These are phyloP conservation scores for Cladopsammia gracilis DNA, from an alignment of 64 coral and sea anemone species.

Conservation along the genomic window DNA sequence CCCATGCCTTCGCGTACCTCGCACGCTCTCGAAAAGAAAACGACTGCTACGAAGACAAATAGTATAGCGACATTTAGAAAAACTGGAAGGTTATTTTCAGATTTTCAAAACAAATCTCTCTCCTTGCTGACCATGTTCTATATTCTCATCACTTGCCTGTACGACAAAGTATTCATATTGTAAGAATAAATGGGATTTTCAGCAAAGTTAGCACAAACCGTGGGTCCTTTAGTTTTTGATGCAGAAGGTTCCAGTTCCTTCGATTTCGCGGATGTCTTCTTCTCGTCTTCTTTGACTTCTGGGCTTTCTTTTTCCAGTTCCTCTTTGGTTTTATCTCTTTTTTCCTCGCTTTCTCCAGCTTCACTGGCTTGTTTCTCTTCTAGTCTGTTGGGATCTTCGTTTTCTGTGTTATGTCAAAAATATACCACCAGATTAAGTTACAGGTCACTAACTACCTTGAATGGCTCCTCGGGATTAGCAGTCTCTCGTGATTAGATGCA, in stretches of 20 bases:
- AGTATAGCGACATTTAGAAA: too few relatives aligned
- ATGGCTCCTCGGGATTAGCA: too few relatives aligned
- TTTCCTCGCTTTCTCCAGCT: constrained; percentile 68
- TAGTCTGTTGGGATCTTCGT: constrained; percentile 79
- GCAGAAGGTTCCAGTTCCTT: constrained; percentile 20
- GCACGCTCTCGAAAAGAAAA: too few relatives aligned
- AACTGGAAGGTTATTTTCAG: too few relatives aligned
- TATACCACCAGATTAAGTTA: not conserved
- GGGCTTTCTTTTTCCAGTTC: constrained; percentile 80
- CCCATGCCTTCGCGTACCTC: too few relatives aligned
- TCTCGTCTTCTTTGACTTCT: constrained; percentile 51
- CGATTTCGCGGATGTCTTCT: constrained; percentile 18
- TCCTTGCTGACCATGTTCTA: too few relatives aligned
- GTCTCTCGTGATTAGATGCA: too few relatives aligned
- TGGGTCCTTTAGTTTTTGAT: constrained; percentile 63
- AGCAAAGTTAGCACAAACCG: constrained; percentile 15
- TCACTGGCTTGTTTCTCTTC: constrained; percentile 52
- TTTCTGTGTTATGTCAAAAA: constrained; percentile 45
- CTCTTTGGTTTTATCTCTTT: constrained; percentile 90
- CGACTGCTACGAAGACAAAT: too few relatives aligned
- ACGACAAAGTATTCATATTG: too few relatives aligned
- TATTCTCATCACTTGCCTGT: too few relatives aligned
- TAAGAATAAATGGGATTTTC: too few relatives aligned
- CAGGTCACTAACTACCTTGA: not conserved
- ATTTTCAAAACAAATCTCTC: too few relatives aligned